Evolutionary conservation across 2,888 invertebrate species (phyloP), one percentile per base, ranked within the genome.

Genomic region (Himalopsyche tibetana): DNA sequence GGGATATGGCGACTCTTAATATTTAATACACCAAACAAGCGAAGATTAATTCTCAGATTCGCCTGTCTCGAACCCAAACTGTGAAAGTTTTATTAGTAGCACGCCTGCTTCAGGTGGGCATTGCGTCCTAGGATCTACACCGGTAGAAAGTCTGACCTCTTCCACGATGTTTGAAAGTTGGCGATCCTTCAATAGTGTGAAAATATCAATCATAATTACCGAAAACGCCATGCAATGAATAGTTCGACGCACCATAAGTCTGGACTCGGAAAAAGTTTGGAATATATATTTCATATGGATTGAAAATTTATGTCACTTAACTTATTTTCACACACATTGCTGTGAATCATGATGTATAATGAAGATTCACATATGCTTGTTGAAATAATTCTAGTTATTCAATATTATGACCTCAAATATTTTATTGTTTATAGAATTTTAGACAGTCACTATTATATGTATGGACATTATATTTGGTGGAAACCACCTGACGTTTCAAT

Each of bases 21-120:
- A 83, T 83, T 83, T 83, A 83, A 83, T 69, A 79, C 79, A 69
- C 40, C 69, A 83, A 83, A 79, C 83, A 83, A 40, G 80, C 55
- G 82, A 83, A 85, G 85, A 85, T 85, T 85, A 85, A 85, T 82
- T 79, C 85, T 80, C 80, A 74, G 85, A 85, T 85, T 85, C 83
- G 85, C 79, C 17, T 55, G 79, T 40, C 55, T 80, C 80, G 55
- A 79, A 74, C 85, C 85, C 83, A 42, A 19, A 55, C 80, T 55
- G 83, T 85, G 83, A 85, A 85, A 85, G 69, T 85, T 85, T 85
- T 85, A 85, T 85, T 83, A 74, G 85, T 80, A n/a, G 84, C 40
- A 42, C 84, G 55, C n/a, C 56, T 51, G n/a, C 4, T 15, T 4
- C 5, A 55, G 8, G 19, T 55, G 55, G 36, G 11, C 74, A 38